These are phyloP conservation scores for Polyploca ridens DNA, from an alignment of 2,888 invertebrate genomes.

Conservation along the genomic window DNA sequence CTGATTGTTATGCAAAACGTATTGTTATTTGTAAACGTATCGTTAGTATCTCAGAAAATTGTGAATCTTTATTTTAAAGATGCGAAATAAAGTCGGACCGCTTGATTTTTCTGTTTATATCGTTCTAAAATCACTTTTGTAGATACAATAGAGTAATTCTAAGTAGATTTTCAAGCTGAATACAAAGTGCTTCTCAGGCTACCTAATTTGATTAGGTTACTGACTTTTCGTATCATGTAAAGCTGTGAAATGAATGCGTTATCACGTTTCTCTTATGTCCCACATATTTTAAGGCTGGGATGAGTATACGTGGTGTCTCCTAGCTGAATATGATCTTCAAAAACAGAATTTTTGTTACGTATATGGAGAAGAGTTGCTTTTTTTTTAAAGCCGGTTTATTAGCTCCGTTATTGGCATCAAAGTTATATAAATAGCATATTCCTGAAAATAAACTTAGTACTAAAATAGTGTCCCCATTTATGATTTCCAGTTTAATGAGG, in stretches of 20 bases:
- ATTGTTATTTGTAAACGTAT: background rate
- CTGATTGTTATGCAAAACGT: background rate
- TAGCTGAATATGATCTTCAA: background rate
- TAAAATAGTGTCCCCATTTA: background rate
- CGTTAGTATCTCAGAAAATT: background rate
- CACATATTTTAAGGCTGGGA: constrained; percentile 1
- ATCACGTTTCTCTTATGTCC: constrained; percentile 21
- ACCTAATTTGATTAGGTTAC: background rate
- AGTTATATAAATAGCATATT: background rate
- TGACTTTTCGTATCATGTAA: constrained; percentile 10
- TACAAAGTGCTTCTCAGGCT: background rate
- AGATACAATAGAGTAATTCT: no score
- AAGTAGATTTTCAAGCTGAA: background rate
- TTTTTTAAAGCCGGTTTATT: background rate
- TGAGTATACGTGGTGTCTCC: background rate
- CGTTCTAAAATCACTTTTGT: no score
- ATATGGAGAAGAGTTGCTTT: no score
- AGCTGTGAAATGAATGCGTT: constrained; percentile 20
- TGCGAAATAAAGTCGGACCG: no score
- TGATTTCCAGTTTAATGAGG: background rate
- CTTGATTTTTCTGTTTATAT: no score
- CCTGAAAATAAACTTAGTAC: no score
- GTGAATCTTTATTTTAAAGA: no score
- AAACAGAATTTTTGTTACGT: background rate
- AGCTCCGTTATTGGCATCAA: background rate